Conservation (phyloP, 1,140 invertebrate genomes). For the Lepidurus packardi region DNA sequence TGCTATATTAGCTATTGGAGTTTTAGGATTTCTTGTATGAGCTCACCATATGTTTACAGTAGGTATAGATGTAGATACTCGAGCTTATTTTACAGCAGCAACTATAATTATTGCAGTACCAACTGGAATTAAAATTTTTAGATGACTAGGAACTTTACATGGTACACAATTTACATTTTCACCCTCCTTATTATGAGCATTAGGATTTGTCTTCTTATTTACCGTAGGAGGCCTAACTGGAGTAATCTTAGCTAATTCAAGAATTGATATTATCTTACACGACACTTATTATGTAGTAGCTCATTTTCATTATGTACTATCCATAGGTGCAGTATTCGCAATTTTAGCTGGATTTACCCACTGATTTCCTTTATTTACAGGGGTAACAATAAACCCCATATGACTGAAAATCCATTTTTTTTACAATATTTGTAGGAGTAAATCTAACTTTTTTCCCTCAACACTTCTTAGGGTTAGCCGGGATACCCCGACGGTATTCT, state of each 20-base stretch:
- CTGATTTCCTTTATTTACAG: conserved; percentile 60
- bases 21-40: conserved; percentile 62
- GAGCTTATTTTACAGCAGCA: conserved; percentile 64
- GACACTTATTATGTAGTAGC: conserved; percentile 70
- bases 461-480: conserved; percentile 65
- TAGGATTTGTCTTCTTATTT: conserved; percentile 68
- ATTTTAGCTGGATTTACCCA: conserved; percentile 61
- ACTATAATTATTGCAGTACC: conserved; percentile 67
- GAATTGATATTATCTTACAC: conserved; percentile 63
- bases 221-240: conserved; percentile 58
- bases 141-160: conserved; percentile 54
- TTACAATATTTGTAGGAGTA: conserved; percentile 60
- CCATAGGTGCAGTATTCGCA: conserved; percentile 62
- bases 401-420: conserved; percentile 45
- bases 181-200: conserved; percentile 53
- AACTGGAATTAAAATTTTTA: conserved; percentile 62
- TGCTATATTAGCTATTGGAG: conserved; percentile 45
- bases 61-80: conserved; percentile 64
- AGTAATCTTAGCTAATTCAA: conserved; percentile 62
- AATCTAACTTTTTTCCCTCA: conserved; percentile 71
- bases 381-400: conserved; percentile 49
- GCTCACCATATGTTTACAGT: conserved; percentile 67
- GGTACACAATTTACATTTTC: conserved; percentile 51
- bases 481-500: conserved; percentile 64
- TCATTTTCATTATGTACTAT: conserved; percentile 66